These are phyloP conservation scores for Helicoverpa armigera DNA, from an alignment of 1,140 invertebrate genomes.

Conservation along the genomic window DNA sequence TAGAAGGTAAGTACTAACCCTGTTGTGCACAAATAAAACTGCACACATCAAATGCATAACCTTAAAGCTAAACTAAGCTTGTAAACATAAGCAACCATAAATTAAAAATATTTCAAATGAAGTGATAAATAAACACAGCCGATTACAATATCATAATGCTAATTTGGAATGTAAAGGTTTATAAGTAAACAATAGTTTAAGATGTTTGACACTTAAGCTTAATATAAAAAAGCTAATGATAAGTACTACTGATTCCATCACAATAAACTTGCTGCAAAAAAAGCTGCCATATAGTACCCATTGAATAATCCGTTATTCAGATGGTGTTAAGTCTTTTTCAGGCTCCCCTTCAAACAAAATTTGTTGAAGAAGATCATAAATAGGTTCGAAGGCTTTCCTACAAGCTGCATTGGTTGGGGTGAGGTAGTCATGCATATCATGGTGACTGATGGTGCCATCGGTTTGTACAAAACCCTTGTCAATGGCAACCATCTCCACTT, in stretches of 20 bases:
- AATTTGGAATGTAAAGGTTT: conserved; percentile 83
- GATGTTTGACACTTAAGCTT: conserved; percentile 75
- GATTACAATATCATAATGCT: conserved; percentile 64
- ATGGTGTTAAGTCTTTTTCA: conserved; percentile 90
- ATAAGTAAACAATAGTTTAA: conserved; percentile 67
- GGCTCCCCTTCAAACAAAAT: conserved; percentile 91
- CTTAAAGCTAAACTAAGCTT: conserved; percentile 42
- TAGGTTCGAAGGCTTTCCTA: conserved; percentile 93
- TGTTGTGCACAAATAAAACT: conserved; percentile 39
- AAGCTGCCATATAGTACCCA: conserved; percentile 66
- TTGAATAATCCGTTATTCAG: conserved; percentile 86
- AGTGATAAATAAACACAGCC: conserved; percentile 62
- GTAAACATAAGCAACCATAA: conserved; percentile 38
- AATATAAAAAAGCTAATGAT: conserved; percentile 82
- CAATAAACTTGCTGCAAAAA: conserved; percentile 80
- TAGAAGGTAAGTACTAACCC: conserved; percentile 44
- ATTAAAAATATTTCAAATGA: conserved; percentile 38
- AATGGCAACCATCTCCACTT: conserved; percentile 91
- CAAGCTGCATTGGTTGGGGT: conserved; percentile 94
- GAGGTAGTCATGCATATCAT: conserved; percentile 96
- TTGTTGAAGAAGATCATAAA: conserved; percentile 92
- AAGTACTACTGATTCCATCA: conserved; percentile 82
- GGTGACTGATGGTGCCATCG: conserved; percentile 93
- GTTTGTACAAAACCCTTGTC: conserved; percentile 92
- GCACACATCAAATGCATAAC: conserved; percentile 35